These are phyloP conservation scores for Nemoura dubitans DNA, from an alignment of 2,888 invertebrate species.

Conservation along the genomic window DNA sequence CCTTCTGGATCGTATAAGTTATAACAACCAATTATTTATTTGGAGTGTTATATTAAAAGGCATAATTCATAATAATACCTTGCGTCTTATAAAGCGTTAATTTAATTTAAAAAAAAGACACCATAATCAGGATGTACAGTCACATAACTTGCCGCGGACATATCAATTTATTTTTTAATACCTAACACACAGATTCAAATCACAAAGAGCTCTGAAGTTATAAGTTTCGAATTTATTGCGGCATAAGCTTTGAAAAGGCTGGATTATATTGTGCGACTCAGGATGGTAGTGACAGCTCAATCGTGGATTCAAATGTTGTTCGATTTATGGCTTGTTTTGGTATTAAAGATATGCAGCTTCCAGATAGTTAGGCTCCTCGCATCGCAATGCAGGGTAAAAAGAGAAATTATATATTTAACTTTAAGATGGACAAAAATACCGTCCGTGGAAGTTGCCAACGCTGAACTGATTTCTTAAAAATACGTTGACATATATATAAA, in stretches of 20 bases:
- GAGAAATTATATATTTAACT: too few relatives aligned
- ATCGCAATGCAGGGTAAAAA: too few relatives aligned
- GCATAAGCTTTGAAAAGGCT: neutral
- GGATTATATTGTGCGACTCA: neutral
- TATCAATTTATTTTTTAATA: conserved; percentile 27
- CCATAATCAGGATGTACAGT: neutral
- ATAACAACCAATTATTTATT: neutral
- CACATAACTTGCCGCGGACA: conserved; percentile 1
- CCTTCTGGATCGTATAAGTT: neutral
- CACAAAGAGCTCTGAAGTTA: neutral
- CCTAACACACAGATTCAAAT: neutral
- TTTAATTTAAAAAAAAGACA: conserved; percentile 13
- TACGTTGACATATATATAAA: too few relatives aligned
- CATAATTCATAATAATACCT: conserved; percentile 7
- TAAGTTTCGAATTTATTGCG: neutral
- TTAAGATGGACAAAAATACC: too few relatives aligned
- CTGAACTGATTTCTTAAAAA: too few relatives aligned
- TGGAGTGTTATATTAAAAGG: neutral
- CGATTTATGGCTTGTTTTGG: neutral
- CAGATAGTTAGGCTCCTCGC: too few relatives aligned
- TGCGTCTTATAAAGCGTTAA: neutral
- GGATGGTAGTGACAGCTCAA: neutral
- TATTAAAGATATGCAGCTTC: too few relatives aligned
- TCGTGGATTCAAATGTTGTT: neutral
- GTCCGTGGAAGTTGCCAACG: too few relatives aligned